These are phyloP conservation scores for Eristalinus aeneus DNA, from an alignment of 2,888 invertebrate genomes.

Conservation along the genomic window DNA sequence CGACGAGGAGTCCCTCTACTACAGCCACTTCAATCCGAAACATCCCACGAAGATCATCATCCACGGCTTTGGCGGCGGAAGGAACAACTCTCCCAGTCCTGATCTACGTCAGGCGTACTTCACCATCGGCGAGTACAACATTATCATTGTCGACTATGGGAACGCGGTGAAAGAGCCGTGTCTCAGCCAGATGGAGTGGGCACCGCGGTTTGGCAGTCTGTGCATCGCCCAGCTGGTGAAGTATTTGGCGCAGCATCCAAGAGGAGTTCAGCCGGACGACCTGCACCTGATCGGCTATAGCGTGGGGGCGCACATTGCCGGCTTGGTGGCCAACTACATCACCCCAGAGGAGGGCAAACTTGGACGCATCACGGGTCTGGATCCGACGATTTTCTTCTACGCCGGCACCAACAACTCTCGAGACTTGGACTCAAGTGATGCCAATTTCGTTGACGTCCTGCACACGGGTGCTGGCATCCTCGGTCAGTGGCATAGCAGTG, in stretches of 20 bases:
- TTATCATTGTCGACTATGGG: constrained; percentile 93
- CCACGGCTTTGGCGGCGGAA: constrained; percentile 94
- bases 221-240: constrained; percentile 91
- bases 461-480: constrained; percentile 94
- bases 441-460: constrained; percentile 90
- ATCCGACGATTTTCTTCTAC: constrained; percentile 93
- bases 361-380: constrained; percentile 92
- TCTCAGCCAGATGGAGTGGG: constrained; percentile 88
- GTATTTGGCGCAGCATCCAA: constrained; percentile 89
- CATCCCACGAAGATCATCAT: constrained; percentile 93
- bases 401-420: constrained; percentile 90
- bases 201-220: constrained; percentile 84
- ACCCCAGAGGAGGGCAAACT: constrained; percentile 86
- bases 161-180: constrained; percentile 91
- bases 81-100: constrained; percentile 90
- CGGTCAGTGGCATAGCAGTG: constrained; percentile 94
- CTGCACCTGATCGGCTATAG: constrained; percentile 93
- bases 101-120: constrained; percentile 93
- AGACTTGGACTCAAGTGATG: constrained; percentile 90
- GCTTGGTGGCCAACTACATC: constrained; percentile 90
- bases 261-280: constrained; percentile 87
- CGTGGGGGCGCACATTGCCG: constrained; percentile 93
- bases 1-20: constrained; percentile 86
- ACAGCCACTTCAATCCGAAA: constrained; percentile 88
- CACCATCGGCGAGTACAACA: constrained; percentile 89